Evolutionary conservation across 2,113 vertebrate species (phyloP), one percentile per base, ranked within the genome.

Genomic region (Aramus guarauna): DNA sequence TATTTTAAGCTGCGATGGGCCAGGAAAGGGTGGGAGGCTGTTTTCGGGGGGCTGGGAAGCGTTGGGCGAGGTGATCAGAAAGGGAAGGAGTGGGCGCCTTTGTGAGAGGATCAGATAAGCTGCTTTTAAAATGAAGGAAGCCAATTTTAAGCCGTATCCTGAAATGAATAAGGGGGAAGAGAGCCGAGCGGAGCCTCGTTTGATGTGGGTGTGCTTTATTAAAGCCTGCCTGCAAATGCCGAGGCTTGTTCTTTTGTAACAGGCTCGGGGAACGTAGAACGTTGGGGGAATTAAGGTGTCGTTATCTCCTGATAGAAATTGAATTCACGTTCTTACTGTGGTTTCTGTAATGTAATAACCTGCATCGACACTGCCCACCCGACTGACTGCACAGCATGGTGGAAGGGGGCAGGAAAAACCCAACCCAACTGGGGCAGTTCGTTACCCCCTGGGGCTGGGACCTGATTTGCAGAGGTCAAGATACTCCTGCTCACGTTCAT

Each of bases 391-490:
- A 3, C 5, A 8, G 23, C 30, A 3, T 21, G 1, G 20, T 7
- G n/a, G 24, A 34, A 8, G 19, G 24, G n/a, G 20, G 9, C 41
- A 14, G 41, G 67, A n/a, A 19, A 14, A 62, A 41, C n/a, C 24
- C 6, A 0, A 20, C 3, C 3, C 4, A 23, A 18, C 8, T 12
- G 1, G 19, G 48, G 56, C 18, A 5, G 24, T 7, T 24, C 2
- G 8, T 23, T 9, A 22, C 29, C 48, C 71, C 45, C 7, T 3
- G 4, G 34, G 19, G 26, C 39, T 15, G 21, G 78, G 21, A 6
- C 23, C 1, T 0, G 37, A 48, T 16, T 32, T 8, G 27, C 21
- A 9, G 21, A 5, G 37, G 47, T 36, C 11, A 1, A 27, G 56
- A 20, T 5, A 12, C 37, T 50, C 32, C 53, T 13, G 34, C 45